A percentile compares a stretch with the other conserved stretches of the same genome.
Evolutionary conservation across 2,113 vertebrate species (phyloP).

Genomic region (Hiodon tergisus): DNA sequence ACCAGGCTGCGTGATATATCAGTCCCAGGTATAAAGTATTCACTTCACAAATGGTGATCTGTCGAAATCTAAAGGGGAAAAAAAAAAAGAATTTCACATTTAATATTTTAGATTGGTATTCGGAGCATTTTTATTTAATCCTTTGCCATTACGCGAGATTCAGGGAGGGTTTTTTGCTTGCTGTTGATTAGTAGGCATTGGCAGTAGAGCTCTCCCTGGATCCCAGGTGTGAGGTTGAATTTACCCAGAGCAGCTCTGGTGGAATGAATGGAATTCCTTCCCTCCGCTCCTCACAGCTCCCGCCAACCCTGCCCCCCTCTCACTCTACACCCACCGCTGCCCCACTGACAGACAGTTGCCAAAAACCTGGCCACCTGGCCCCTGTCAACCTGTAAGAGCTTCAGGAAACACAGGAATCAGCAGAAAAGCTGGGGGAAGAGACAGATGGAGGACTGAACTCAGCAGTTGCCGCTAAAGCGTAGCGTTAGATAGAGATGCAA

Average conservation of each 20-base stretch:
- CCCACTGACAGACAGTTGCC: constrained; percentile 78
- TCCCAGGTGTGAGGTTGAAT: constrained; percentile 53
- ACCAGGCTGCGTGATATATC: no score
- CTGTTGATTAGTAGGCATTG: constrained; percentile 21
- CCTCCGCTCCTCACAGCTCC: constrained; percentile 65
- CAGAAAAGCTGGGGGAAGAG: constrained; percentile 65
- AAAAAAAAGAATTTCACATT: not conserved
- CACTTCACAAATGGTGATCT: no score
- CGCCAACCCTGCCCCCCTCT: constrained; percentile 56
- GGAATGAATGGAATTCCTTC: constrained; percentile 75
- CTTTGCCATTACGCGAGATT: constrained; percentile 1
- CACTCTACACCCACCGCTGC: constrained; percentile 46
- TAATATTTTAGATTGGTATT: not conserved
- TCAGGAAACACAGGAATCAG: constrained; percentile 59
- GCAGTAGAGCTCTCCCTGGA: constrained; percentile 34
- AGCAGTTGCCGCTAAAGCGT: constrained; percentile 39
- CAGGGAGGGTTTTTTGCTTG: constrained; percentile 15
- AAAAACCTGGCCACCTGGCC: constrained; percentile 81
- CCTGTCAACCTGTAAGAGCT: constrained; percentile 48
- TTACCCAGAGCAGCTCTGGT: constrained; percentile 66
- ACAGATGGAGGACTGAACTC: constrained; percentile 77
- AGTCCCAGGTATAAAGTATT: no score
- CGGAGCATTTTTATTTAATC: no score
- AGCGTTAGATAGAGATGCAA: not conserved
- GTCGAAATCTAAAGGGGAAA: no score